Conservation (phyloP, 2,888 invertebrate genomes). For the Xestia rhomboidea region DNA sequence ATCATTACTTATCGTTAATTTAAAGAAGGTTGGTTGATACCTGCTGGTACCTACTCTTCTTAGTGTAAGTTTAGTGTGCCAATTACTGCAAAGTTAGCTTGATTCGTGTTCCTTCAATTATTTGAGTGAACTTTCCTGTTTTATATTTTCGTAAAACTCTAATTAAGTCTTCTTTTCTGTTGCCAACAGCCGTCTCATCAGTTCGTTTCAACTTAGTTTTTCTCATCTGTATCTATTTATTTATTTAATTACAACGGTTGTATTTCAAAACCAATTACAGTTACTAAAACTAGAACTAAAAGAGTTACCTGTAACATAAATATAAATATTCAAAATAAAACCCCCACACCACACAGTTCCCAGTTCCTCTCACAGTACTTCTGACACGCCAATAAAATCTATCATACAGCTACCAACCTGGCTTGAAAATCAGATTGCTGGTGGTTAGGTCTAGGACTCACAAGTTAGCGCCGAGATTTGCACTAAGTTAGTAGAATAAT, state of each 20-base stretch:
- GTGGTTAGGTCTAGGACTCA: constrained; percentile 18
- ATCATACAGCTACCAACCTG: constrained; percentile 7
- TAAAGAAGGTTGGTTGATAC: neutral
- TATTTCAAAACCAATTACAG: no score
- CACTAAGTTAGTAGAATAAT: accelerated
- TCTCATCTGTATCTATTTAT: constrained; percentile 16
- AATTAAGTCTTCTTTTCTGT: neutral
- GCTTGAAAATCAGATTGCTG: neutral
- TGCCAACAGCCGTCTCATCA: constrained; percentile 22
- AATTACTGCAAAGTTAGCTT: neutral
- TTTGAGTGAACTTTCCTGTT: constrained; percentile 3
- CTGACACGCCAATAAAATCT: no score
- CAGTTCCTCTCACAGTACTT: no score
- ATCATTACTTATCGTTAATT: neutral
- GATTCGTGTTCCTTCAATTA: neutral
- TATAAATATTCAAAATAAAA: no score
- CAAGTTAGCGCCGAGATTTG: neutral
- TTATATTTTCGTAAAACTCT: constrained; percentile 11
- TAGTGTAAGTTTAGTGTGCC: constrained; percentile 4
- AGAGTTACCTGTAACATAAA: no score
- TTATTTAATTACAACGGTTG: no score
- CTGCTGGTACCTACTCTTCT: neutral
- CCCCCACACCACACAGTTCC: no score
- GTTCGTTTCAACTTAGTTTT: constrained; percentile 22
- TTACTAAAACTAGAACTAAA: no score